These are phyloP conservation scores for Aphis craccivora DNA, from an alignment of 1,140 invertebrate species.

Conservation along the genomic window DNA sequence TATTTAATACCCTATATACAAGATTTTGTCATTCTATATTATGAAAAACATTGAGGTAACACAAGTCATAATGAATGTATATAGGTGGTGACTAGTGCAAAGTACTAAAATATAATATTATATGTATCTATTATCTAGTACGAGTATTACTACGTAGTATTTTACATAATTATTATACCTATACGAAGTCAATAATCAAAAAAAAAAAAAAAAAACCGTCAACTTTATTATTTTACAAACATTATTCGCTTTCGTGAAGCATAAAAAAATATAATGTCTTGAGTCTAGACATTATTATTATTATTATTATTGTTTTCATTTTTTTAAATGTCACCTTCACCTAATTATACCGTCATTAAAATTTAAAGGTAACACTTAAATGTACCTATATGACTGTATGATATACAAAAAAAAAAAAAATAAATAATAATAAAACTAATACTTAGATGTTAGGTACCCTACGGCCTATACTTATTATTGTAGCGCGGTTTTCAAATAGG, in stretches of 20 bases:
- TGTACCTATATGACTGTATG: not conserved
- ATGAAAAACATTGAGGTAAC: not conserved
- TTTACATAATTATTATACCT: no score
- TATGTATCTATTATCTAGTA: no score
- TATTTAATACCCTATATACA: not conserved
- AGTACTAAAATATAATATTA: not conserved
- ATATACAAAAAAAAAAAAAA: not conserved
- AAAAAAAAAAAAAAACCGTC: not conserved
- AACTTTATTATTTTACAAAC: not conserved
- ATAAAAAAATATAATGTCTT: not conserved
- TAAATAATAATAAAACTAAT: not conserved
- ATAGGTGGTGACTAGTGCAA: no score
- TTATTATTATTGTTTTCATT: not conserved
- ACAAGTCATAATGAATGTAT: not conserved
- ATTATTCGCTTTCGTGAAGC: not conserved
- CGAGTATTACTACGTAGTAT: no score
- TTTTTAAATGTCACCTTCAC: not conserved
- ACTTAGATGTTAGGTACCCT: not conserved
- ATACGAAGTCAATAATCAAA: not conserved
- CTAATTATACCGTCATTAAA: not conserved
- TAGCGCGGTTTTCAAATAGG: not conserved
- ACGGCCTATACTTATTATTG: not conserved
- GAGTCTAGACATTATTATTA: not conserved
- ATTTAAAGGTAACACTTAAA: not conserved
- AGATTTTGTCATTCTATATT: not conserved